phyloP scores from a whole-genome alignment of 1,140 invertebrate species.

The Pentalonia nigronervosa region DNA sequence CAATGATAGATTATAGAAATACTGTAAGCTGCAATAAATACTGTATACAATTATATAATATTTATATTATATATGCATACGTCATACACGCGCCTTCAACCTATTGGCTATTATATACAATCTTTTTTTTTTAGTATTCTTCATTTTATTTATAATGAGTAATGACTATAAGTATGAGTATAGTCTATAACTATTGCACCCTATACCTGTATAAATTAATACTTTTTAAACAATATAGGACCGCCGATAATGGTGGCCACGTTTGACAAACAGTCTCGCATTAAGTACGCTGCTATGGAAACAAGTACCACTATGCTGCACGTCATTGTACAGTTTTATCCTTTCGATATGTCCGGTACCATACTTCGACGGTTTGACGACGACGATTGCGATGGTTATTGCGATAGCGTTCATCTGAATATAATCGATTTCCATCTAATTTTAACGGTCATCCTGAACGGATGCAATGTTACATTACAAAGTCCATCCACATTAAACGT shows the following conservation, averaged over 20 bases:
- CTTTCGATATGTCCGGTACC: conserved; percentile 4
- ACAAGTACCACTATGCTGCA: not conserved
- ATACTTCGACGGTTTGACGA: not conserved
- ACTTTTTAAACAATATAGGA: not conserved
- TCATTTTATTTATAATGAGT: too few species aligned
- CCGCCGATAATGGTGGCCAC: conserved; percentile 32
- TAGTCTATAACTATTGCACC: too few species aligned
- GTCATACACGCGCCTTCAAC: too few species aligned
- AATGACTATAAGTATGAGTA: too few species aligned
- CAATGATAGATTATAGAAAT: too few species aligned
- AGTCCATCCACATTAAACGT: not conserved
- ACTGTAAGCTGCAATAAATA: not conserved
- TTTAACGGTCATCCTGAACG: not conserved
- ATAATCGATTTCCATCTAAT: not conserved
- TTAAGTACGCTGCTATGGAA: conserved; percentile 32
- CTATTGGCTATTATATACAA: too few species aligned
- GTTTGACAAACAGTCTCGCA: conserved; percentile 37
- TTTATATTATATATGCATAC: too few species aligned
- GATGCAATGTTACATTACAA: not conserved
- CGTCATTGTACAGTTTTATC: conserved; percentile 30
- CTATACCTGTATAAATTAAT: not conserved
- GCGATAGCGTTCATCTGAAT: not conserved
- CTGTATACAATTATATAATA: too few species aligned
- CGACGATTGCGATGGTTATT: not conserved
- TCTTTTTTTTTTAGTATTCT: too few species aligned